Percentiles rank a stretch among this genome's conserved stretches.
Conservation (phyloP, 2,888 invertebrate species). For the Xylocampa areola region DNA sequence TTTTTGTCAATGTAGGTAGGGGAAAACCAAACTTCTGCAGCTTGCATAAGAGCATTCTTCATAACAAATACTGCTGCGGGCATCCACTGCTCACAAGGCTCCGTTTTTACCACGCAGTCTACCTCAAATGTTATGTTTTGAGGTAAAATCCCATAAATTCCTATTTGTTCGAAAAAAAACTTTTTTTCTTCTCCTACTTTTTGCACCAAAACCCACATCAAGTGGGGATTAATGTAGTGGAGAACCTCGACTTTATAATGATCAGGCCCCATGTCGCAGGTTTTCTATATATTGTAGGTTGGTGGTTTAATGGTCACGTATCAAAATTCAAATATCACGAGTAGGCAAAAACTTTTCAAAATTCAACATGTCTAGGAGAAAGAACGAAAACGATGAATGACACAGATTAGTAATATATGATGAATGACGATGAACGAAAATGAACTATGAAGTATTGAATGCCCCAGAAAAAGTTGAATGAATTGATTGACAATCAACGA, state of each 20-base stretch:
- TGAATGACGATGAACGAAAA: too few species aligned
- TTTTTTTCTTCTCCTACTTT: constrained; percentile 43
- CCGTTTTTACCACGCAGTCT: constrained; percentile 52
- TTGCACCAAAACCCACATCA: constrained; percentile 75
- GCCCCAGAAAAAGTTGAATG: too few species aligned
- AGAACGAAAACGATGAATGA: too few species aligned
- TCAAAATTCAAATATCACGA: constrained; percentile 1
- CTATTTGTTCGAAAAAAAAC: constrained; percentile 76
- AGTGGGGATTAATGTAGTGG: constrained; percentile 74
- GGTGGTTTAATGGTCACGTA: too few species aligned
- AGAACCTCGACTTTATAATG: constrained; percentile 75
- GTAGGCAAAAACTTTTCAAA: constrained; percentile 16
- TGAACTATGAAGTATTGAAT: too few species aligned
- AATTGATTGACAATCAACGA: background rate
- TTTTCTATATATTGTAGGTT: too few species aligned
- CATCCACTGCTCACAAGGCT: constrained; percentile 68
- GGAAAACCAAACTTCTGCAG: constrained; percentile 69
- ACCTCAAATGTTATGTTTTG: constrained; percentile 58
- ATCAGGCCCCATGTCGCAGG: constrained; percentile 64
- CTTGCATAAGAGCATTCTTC: constrained; percentile 61
- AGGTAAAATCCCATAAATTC: constrained; percentile 77
- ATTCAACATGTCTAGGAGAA: background rate
- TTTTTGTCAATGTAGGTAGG: constrained; percentile 71
- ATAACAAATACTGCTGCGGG: constrained; percentile 67
- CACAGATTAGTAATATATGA: too few species aligned